Evolutionary conservation across 2,113 vertebrate species (phyloP).

Genomic region (Hassar affinis): DNA sequence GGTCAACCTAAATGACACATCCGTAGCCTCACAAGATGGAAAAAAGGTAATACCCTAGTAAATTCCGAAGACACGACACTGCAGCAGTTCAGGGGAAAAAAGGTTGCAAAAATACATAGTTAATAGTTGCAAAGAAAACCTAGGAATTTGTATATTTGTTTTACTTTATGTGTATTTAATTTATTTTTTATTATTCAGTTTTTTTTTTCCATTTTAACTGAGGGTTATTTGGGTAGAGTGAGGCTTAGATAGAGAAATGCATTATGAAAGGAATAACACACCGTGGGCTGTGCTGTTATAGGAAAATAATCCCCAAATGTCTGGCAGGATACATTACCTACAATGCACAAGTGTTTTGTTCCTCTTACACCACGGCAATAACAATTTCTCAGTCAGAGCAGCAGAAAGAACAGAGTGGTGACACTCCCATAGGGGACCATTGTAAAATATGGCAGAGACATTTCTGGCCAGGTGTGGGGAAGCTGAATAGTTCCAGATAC

Average conservation of each 20-base stretch:
- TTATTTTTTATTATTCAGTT: not conserved
- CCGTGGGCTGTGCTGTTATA: not conserved
- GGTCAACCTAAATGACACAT: conserved; percentile 22
- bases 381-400: not conserved
- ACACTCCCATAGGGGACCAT: no score
- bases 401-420: no score
- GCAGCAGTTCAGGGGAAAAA: not conserved
- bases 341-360: not conserved
- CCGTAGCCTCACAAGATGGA: not conserved
- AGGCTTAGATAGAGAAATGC: not conserved
- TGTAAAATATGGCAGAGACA: no score
- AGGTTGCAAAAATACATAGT: no score
- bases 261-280: not conserved
- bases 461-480: no score
- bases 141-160: not conserved
- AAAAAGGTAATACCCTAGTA: conserved; percentile 6
- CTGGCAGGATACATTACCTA: not conserved
- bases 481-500: no score
- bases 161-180: not conserved
- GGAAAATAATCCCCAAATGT: not conserved
- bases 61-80: not conserved
- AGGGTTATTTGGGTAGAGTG: not conserved
- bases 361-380: not conserved
- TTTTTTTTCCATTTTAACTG: not conserved
- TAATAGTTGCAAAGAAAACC: not conserved